These are phyloP conservation scores for Acanthopagrus latus DNA, from an alignment of 2,797 vertebrate genomes.

Conservation along the genomic window DNA sequence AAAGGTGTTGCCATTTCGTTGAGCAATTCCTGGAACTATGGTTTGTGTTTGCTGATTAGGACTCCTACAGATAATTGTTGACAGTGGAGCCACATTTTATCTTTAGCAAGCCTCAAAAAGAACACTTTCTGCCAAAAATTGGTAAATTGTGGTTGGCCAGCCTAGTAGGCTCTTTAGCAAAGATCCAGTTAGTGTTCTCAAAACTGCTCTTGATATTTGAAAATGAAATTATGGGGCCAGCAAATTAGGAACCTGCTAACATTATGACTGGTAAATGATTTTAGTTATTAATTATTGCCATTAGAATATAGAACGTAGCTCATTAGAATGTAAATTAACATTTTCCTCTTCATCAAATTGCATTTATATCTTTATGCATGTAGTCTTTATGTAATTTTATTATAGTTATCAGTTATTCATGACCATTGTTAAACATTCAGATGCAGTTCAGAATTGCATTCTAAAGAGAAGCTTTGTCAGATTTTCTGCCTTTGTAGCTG, in stretches of 20 bases:
- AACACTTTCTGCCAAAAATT: background rate
- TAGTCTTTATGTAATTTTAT: background rate
- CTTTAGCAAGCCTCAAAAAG: conserved; percentile 12
- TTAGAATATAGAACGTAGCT: background rate
- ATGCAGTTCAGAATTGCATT: background rate
- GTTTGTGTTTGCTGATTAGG: conserved; percentile 77
- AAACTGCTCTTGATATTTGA: conserved; percentile 13
- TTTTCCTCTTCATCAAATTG: background rate
- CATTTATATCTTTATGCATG: background rate
- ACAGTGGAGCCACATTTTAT: conserved; percentile 20
- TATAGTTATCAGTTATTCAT: background rate
- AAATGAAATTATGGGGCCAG: background rate
- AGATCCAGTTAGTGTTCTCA: conserved; percentile 13
- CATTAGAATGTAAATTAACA: background rate
- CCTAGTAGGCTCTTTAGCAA: background rate
- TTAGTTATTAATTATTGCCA: background rate
- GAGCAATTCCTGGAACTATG: conserved; percentile 74
- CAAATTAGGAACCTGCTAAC: background rate
- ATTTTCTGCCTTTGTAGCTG: background rate
- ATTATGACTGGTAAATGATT: background rate
- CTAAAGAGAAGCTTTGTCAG: background rate
- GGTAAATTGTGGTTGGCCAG: background rate
- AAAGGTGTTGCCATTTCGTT: conserved; percentile 75
- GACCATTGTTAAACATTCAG: background rate
- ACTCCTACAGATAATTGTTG: conserved; percentile 11